Base-by-base conservation (phyloP, 2,888 invertebrate genomes). In the Synanthedon formicaeformis region DNA sequence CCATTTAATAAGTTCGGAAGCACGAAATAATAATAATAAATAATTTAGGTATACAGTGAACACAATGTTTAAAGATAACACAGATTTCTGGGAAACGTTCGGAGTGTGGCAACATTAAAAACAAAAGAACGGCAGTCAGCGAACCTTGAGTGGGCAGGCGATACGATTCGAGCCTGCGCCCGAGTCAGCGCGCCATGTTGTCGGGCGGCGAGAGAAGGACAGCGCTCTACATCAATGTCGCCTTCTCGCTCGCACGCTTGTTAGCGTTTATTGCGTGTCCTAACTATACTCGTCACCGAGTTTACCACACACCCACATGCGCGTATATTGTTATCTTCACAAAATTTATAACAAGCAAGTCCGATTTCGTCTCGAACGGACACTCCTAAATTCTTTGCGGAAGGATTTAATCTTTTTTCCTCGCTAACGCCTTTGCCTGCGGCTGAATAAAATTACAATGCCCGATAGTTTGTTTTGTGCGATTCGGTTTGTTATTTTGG, bases 101-200 rank as follows among this genome's bases (percentile, higher is more conserved):
- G 56, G 50, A 56, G 23, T 53, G 61, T 78, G 81, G 86, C 81
- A 87, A 85, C 85, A 85, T 84, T 83, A 78, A 81, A 81, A 86
- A 88, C 87, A 88, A 88, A 88, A 88, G 88, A 87, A 86, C 85
- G 87, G 84, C 88, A 88, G 88, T 88, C 88, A 88, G 88, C 88
- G 88, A 88, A 88, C 88, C 88, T 88, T 88, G 88, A 90, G 90
- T 90, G 89, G 89, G 88, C 84, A 85, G 88, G 85, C 88, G 85
- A 88, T 87, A 85, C 83, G 85, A 84, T 84, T 83, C 89, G 90
- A 90, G 90, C 84, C 89, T 90, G 90, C 90, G 90, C 90, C 89
- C 89, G 86, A 85, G 85, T 83, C 82, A 75, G 73, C 80, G 79
- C 84, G 86, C 87, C 87, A 87, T 86, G 80, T 84, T 87, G 83